Evolutionary conservation across 2,888 invertebrate genomes (phyloP), one percentile per base, ranked within the genome.

Genomic region (Eupithecia dodoneata): DNA sequence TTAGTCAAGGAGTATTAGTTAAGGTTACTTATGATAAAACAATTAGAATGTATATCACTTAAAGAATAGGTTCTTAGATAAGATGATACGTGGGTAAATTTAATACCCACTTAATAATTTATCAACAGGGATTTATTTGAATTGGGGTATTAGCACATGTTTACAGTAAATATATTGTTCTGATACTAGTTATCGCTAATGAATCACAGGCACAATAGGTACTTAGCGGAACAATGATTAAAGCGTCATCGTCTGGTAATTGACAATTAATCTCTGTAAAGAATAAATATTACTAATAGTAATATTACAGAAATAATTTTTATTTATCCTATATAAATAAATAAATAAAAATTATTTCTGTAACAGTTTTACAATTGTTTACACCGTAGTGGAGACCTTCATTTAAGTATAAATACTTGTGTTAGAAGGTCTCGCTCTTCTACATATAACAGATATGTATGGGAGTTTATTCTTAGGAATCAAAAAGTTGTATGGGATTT

Each of bases 121-220:
- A 66, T 66, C 66, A 41, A 7, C 49, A 49, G n/a, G 12, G 59
- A 69, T 74, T 77, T 55, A 59, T 75, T 74, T 42, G 52, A 75
- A 74, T 52, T 72, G 72, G 59, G 71, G 73, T 73, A 75, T 71
- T 75, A 75, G 71, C 13, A 6, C 55, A 55, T 71, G 47, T 47
- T 73, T 30, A 71, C 18, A 5, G 12, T 72, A 41, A 75, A 70
- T 73, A 73, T 55, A 71, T 78, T 75, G 42, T 73, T 73, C 2
- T 44, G 78, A 75, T 76, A 71, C 30, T 4, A 74, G 13, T 63
- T 69, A 78, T 76, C 71, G 10, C 4, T 10, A 67, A 55, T 78
- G 73, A 75, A 75, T 75, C 75, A 75, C 45, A 67, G 7, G 2
- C 42, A 63, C 63, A 63, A 63, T 63, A 30, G 63, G 63, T 63